Evolutionary conservation across 2,888 invertebrate species (phyloP), one percentile per base, ranked within the genome.

Genomic region (Andrena bicolor): DNA sequence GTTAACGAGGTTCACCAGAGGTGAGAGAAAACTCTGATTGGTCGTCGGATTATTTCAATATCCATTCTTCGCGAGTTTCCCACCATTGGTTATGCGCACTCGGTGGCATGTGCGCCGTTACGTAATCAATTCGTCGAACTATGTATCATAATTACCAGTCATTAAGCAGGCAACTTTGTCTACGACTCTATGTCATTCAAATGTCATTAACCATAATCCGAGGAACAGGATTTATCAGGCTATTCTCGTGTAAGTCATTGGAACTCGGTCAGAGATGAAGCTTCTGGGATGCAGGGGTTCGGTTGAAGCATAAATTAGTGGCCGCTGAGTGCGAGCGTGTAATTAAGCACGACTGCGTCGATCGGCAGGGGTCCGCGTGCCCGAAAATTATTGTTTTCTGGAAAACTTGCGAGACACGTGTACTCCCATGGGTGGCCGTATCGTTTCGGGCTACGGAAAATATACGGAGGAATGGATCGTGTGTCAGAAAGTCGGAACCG

Each of bases 341-440:
- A 41, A 41, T 41, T 41, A 41, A 41, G 20, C n/a, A 6, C 13
- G 56, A 48, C 32, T 26, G 64, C 16, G 20, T 23, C 53, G 35
- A 65, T 77, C 76, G 66, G 74, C 79, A 51, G 69, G 79, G 78
- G 79, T 72, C 23, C 69, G 72, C 49, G 58, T n/a, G 61, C 58
- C 16, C 6, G 78, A 76, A 74, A 78, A 72, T 80, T 30, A 75
- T 80, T 71, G 70, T 85, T 76, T 80, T 86, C 78, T 70, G 80
- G 84, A 85, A 90, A 90, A 87, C 84, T 86, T 80, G 78, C 70
- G 69, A 73, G 85, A 89, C 89, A 88, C 84, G 84, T 90, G 88
- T 89, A 83, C 49, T 70, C 74, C 72, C 73, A 73, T 85, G 83
- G 84, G 83, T 87, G 88, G 84, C 56, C 76, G 69, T 78, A 86